Base-by-base conservation (phyloP, 92 coral and sea anemone genomes). In the Epizoanthus illoricatus region DNA sequence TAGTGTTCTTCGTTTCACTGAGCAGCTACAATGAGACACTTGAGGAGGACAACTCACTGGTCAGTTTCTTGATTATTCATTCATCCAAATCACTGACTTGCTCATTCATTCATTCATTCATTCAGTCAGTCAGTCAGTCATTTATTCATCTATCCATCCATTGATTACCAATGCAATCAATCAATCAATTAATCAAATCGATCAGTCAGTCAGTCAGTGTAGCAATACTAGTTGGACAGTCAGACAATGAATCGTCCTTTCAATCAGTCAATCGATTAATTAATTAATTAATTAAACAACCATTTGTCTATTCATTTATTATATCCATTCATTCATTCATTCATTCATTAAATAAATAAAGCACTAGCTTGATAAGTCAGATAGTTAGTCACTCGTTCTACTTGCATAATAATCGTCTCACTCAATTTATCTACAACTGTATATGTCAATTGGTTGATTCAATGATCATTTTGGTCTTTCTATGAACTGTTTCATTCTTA, bases 11-110 rank as follows among this genome's bases (percentile, higher is more conserved):
- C 63, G 97, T 84, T 3, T 91, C 97, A 4, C 85, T 93, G 47
- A 93, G 97, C 76, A 88, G 94, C 76, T 93, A 86, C 70, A 92
- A 93, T 57, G 97, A 93, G 64, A 87, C 86, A 57, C 87, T 93
- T 18, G 97, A 93, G 73, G 97, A 93, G 79, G 94, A 93, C 61
- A 88, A 85, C 75, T 40, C 87, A 18, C 20, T 84, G 75, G 97
- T 90, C 61, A 80, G 94, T 87, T 33, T 81, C 2, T 65, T n/a
- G 73, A 54, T 79, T 28, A 61, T 28, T 6, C 21, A 36, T 40
- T 43, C 16, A 19, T 39, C 15, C 2, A 56, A 52, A 60, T 79
- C 70, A 62, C 24, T 65, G 16, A 52, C 42, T 28, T 19, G n/a
- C 15, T 10, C 12, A 39, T 55, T 55, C 12, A 43, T 55, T 12